Percentiles rank a stretch among this genome's conserved stretches.
These are phyloP conservation scores for Platycheirus rosarum DNA, from an alignment of 2,888 invertebrate species.

Conservation along the genomic window DNA sequence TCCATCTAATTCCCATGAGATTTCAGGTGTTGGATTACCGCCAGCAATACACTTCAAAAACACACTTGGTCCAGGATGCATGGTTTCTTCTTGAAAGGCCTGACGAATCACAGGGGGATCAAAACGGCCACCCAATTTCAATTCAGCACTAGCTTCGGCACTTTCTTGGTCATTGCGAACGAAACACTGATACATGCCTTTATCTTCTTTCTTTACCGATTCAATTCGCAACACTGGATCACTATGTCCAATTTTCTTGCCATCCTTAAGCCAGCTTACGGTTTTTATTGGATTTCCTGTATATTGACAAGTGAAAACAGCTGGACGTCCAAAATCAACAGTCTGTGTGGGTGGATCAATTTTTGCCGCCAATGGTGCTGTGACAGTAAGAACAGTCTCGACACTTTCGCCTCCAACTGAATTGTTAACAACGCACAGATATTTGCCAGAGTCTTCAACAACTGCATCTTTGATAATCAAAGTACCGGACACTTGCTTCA, in stretches of 20 bases:
- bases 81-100: slow-evolving; percentile 93
- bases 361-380: slow-evolving; percentile 93
- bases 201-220: slow-evolving; percentile 95
- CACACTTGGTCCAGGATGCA: slow-evolving; percentile 94
- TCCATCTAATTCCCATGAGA: slow-evolving; percentile 95
- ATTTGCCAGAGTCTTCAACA: slow-evolving; percentile 96
- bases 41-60: slow-evolving; percentile 96
- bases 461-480: slow-evolving; percentile 95
- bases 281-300: slow-evolving; percentile 95
- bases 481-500: slow-evolving; percentile 96
- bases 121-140: slow-evolving; percentile 96
- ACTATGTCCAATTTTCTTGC: slow-evolving; percentile 91
- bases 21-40: slow-evolving; percentile 97
- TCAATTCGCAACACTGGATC: slow-evolving; percentile 93
- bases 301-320: slow-evolving; percentile 94
- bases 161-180: slow-evolving; percentile 96
- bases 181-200: slow-evolving; percentile 98
- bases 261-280: slow-evolving; percentile 96
- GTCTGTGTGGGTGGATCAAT: slow-evolving; percentile 96
- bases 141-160: slow-evolving; percentile 95
- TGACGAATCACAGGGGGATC: slow-evolving; percentile 95
- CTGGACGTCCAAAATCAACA: slow-evolving; percentile 96
- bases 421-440: slow-evolving; percentile 96
- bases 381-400: slow-evolving; percentile 95
- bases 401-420: slow-evolving; percentile 97